phyloP scores from a whole-genome alignment of 2,888 invertebrate genomes.

The Drosophila kokeensis region DNA sequence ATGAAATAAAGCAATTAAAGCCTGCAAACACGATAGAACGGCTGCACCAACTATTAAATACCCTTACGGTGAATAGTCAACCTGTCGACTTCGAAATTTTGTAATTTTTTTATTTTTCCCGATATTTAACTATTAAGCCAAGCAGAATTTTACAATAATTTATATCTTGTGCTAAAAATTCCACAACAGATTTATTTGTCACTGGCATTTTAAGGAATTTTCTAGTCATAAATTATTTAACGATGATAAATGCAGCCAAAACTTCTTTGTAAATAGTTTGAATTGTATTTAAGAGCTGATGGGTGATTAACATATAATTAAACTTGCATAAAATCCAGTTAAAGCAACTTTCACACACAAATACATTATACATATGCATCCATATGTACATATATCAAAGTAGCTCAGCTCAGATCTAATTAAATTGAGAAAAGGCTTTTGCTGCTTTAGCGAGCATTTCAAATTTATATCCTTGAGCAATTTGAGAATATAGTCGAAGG shows the following conservation, averaged over 20 bases:
- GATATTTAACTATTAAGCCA: not conserved
- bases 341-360: constrained; percentile 6
- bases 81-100: not conserved
- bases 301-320: not conserved
- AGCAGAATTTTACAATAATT: constrained; percentile 2
- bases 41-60: not conserved
- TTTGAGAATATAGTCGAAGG: constrained; percentile 15
- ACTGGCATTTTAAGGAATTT: constrained; percentile 11
- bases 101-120: too few species aligned
- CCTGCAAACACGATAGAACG: not conserved
- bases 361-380: not conserved
- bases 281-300: not conserved
- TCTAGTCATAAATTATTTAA: constrained; percentile 32
- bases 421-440: constrained; percentile 41
- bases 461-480: constrained; percentile 44
- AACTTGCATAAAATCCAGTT: constrained; percentile 20
- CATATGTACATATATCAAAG: not conserved
- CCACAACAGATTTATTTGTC: constrained; percentile 10
- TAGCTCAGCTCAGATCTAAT: constrained; percentile 12
- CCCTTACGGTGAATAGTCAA: not conserved
- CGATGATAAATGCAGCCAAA: constrained; percentile 21
- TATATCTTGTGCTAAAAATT: constrained; percentile 11
- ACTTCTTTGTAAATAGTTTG: not conserved
- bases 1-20: not conserved
- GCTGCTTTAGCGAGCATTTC: constrained; percentile 34